A percentile compares a stretch with the other conserved stretches of the same genome.
phyloP scores from a whole-genome alignment of 2,888 invertebrate genomes.

The Pycnomerus fuliginosus region DNA sequence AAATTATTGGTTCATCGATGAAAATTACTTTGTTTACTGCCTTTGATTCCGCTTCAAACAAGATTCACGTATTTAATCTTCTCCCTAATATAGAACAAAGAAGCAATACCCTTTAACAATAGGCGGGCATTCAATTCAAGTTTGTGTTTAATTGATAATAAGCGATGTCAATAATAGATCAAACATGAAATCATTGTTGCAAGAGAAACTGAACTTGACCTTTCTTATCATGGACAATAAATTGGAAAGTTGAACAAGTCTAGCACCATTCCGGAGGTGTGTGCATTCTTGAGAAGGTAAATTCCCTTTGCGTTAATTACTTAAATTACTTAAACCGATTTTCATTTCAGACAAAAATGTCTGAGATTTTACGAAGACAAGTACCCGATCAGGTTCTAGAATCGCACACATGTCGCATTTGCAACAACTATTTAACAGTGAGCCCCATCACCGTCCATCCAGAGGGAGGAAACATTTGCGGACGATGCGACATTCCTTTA shows the following conservation, averaged over 20 bases:
- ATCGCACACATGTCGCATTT: conserved; percentile 18
- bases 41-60: no score
- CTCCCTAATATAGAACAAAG: no score
- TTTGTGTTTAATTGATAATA: no score
- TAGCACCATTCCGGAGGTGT: background rate
- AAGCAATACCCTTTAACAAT: no score
- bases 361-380: conserved; percentile 2
- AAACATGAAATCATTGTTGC: no score
- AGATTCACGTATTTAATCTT: no score
- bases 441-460: conserved; percentile 24
- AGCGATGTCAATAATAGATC: no score
- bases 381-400: conserved; percentile 26
- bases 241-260: conserved; percentile 3
- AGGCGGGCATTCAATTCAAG: no score
- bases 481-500: conserved; percentile 19
- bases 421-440: conserved; percentile 28
- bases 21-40: no score
- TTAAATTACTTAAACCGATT: no score
- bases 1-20: no score
- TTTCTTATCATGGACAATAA: conserved; percentile 7
- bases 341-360: conserved; percentile 2
- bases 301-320: no score
- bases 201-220: conserved; percentile 13
- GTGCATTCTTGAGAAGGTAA: background rate
- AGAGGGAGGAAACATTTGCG: conserved; percentile 26